Base-by-base conservation (phyloP, 1,140 invertebrate genomes). In the Plodia interpunctella region DNA sequence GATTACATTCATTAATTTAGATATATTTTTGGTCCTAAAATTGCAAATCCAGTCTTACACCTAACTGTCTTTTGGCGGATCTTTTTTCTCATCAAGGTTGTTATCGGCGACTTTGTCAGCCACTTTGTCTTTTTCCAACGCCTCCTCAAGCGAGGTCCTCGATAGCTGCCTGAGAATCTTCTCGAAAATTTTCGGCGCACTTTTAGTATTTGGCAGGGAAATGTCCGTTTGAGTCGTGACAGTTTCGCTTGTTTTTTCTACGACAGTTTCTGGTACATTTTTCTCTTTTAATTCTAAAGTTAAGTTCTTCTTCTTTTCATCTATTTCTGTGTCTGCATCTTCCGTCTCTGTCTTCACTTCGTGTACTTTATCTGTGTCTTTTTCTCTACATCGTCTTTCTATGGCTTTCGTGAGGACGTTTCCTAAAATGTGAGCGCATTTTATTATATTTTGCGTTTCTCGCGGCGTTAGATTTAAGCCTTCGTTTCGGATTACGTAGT, bases 181-280 rank as follows among this genome's bases (percentile, higher is more conserved):
- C 60, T 89, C 87, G 62, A 89, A 89, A 6, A 89, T 89, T 66
- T 70, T 82, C 21, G 87, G 87, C 63, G 87, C 87, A 56, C 80
- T 87, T 70, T 82, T 84, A 0, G 87, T 89, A 54, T 89, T 89
- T 8, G 84, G 84, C 32, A 88, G 28, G 9, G 86, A 87, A 25
- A 88, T 87, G 56, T 87, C 86, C 4, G 86, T 89, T 57, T 89
- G 84, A 0, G 86, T 89, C 0, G 78, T 81, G 0, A 77, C 80
- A 1, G 72, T 83, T 56, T 85, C 78, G 63, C 74, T 65, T 72
- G 57, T 81, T 71, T 77, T 85, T 67, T 82, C 77, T 38, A 80
- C n/a, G n/a, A n/a, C 78, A 9, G 75, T 74, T 0, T 72, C 51
- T 0, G 84, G 84, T 71, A 76, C 18, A 13, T 68, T 67, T 17